Evolutionary conservation across 2,113 vertebrate genomes (phyloP).

Genomic region (Ciconia stormi): DNA sequence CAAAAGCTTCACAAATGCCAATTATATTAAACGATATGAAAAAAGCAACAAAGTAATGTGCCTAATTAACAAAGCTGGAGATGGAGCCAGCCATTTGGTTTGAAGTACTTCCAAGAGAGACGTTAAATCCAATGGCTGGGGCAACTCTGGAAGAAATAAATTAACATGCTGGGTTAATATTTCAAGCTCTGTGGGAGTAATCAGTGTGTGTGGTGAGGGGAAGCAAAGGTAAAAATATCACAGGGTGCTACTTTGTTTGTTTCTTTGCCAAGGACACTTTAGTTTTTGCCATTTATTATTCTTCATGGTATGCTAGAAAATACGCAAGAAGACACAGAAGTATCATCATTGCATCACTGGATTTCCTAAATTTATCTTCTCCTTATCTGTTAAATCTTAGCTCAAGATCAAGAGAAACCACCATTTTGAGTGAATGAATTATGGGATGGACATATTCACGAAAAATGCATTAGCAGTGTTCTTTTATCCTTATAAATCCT

Average conservation of each 20-base stretch:
- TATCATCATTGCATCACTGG: background rate
- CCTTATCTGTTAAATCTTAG: background rate
- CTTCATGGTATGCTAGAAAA: background rate
- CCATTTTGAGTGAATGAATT: background rate
- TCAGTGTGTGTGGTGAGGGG: background rate
- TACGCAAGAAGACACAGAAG: background rate
- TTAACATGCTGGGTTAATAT: constrained; percentile 35
- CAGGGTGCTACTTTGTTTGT: background rate
- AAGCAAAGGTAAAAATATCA: constrained; percentile 40
- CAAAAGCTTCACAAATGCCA: constrained; percentile 29
- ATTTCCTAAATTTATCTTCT: constrained; percentile 17
- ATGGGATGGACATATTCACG: background rate
- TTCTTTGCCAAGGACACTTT: constrained; percentile 32
- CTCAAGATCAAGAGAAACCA: background rate
- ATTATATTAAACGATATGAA: background rate
- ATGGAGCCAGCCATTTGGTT: constrained; percentile 31
- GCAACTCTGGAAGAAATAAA: constrained; percentile 50
- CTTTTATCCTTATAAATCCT: background rate
- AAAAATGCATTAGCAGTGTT: background rate
- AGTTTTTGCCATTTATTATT: constrained; percentile 1
- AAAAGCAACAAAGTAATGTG: constrained; percentile 34
- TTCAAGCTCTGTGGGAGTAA: constrained; percentile 36
- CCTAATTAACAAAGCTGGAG: constrained; percentile 38
- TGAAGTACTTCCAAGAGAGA: constrained; percentile 51
- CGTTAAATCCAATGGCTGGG: constrained; percentile 15